Percentiles rank a stretch among this genome's conserved stretches.
These are phyloP conservation scores for Sebastes hopkinsi DNA, from an alignment of 2,797 vertebrate genomes.

Conservation along the genomic window DNA sequence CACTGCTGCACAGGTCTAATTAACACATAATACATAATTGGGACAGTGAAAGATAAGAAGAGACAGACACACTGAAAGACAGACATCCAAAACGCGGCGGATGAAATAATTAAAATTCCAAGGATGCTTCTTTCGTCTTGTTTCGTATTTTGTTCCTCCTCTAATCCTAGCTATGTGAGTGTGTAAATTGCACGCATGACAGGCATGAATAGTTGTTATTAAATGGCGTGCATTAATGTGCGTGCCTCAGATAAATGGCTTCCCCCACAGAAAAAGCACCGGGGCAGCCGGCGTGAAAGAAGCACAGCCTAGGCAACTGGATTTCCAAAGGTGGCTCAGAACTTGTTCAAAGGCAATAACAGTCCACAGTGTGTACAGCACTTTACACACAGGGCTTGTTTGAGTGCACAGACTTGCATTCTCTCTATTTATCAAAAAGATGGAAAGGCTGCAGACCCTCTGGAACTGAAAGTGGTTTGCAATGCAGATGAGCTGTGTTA, in stretches of 20 bases:
- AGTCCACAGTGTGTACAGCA: not conserved
- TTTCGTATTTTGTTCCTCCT: slow-evolving; percentile 28
- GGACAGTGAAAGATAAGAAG: slow-evolving; percentile 34
- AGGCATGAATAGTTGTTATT: slow-evolving; percentile 59
- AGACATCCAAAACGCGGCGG: not conserved
- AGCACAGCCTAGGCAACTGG: not conserved
- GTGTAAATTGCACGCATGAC: slow-evolving; percentile 50
- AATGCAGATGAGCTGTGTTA: slow-evolving; percentile 24
- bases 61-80: slow-evolving; percentile 4
- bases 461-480: not conserved
- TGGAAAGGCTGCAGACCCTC: not conserved
- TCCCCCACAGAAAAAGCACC: not conserved
- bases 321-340: slow-evolving; percentile 10
- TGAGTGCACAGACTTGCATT: not conserved
- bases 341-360: slow-evolving; percentile 1
- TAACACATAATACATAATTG: slow-evolving; percentile 38
- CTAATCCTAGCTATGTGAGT: slow-evolving; percentile 18
- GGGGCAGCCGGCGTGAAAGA: not conserved
- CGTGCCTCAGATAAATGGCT: slow-evolving; percentile 31
- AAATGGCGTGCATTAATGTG: slow-evolving; percentile 43
- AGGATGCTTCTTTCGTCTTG: slow-evolving; percentile 32
- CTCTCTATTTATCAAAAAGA: slow-evolving; percentile 11
- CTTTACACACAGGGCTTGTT: not conserved
- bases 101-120: slow-evolving; percentile 51
- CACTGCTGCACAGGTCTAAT: slow-evolving; percentile 42